Conservation (phyloP, 2,888 invertebrate species). For the Synergus umbraculus region DNA sequence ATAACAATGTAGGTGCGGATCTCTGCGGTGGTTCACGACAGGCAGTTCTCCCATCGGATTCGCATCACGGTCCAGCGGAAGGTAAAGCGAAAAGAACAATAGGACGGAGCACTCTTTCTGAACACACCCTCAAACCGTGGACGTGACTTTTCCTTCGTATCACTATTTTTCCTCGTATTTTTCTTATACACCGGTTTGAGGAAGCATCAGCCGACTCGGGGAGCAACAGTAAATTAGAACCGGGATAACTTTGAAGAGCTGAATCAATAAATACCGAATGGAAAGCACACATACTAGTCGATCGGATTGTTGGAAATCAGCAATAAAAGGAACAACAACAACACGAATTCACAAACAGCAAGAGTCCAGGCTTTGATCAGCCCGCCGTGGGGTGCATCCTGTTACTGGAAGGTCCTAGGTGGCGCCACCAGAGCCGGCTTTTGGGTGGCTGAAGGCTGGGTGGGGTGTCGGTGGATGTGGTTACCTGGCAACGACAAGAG, state of each 20-base stretch:
- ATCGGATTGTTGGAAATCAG: neutral
- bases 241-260: neutral
- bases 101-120: neutral
- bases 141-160: neutral
- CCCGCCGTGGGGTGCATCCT: slow-evolving; percentile 72
- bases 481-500: slow-evolving; percentile 76
- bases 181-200: neutral
- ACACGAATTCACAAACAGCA: neutral
- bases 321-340: slow-evolving; percentile 6
- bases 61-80: slow-evolving; percentile 26
- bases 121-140: neutral
- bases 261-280: neutral
- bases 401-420: slow-evolving; percentile 68
- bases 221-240: neutral
- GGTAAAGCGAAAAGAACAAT: slow-evolving; percentile 21
- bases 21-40: slow-evolving; percentile 52
- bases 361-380: slow-evolving; percentile 62
- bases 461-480: slow-evolving; percentile 64
- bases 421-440: slow-evolving; percentile 67
- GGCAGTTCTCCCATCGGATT: slow-evolving; percentile 37
- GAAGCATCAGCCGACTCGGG: neutral
- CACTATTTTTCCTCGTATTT: neutral
- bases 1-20: slow-evolving; percentile 1
- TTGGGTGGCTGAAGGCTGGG: slow-evolving; percentile 62
- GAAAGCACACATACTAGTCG: neutral